Evolutionary conservation across 2,888 invertebrate species (phyloP).

Genomic region (Spilarctia lutea): DNA sequence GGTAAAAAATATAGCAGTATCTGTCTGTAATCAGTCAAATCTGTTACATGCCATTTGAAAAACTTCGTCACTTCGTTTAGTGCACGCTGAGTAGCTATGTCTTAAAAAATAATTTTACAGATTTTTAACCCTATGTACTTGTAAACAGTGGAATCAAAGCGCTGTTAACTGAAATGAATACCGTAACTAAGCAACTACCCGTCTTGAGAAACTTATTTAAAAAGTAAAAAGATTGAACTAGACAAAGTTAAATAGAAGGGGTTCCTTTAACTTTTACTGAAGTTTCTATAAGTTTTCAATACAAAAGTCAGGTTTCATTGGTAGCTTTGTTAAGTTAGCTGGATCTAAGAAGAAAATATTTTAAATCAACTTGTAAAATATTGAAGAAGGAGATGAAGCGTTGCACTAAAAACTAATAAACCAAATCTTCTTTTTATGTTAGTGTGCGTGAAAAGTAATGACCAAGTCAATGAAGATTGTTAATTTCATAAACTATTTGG

Average conservation of each 20-base stretch:
- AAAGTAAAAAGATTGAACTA: constrained; percentile 1
- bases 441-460: neutral
- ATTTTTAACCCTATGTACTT: no score
- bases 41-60: no score
- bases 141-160: neutral
- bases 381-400: neutral
- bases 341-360: neutral
- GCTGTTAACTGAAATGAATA: neutral
- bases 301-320: neutral
- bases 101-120: no score
- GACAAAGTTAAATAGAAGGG: neutral
- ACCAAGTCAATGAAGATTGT: neutral
- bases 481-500: no score
- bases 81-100: no score
- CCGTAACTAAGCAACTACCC: neutral
- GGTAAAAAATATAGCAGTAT: no score
- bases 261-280: neutral
- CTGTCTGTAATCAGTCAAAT: no score
- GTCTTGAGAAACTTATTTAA: neutral
- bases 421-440: neutral
- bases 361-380: no score
- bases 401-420: neutral
- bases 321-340: neutral
- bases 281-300: neutral
- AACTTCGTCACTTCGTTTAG: no score